Percentiles rank a stretch among this genome's conserved stretches.
These are phyloP conservation scores for Gryon sp. DNA, from an alignment of 1,140 invertebrate genomes.

Conservation along the genomic window DNA sequence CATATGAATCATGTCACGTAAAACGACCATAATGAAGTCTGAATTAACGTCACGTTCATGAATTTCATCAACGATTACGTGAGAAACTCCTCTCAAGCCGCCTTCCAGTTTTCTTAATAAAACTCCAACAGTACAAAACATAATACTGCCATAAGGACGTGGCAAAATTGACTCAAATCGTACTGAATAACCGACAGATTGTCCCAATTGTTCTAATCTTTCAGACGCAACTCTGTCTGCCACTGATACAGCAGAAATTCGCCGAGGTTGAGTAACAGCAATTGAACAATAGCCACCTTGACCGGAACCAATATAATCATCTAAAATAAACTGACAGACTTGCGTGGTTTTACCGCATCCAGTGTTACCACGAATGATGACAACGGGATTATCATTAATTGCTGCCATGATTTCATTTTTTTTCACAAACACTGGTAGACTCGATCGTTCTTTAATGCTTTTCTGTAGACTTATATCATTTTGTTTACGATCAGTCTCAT, in stretches of 20 bases:
- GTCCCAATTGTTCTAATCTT: conserved; percentile 90
- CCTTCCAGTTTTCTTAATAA: conserved; percentile 93
- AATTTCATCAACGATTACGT: conserved; percentile 97
- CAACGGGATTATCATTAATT: conserved; percentile 91
- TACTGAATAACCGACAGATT: conserved; percentile 93
- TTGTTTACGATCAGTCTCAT: conserved; percentile 83
- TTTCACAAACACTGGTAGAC: conserved; percentile 88
- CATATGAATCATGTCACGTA: conserved; percentile 94
- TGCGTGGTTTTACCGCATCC: conserved; percentile 95
- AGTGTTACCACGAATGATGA: conserved; percentile 95
- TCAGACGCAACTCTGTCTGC: conserved; percentile 94
- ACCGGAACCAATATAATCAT: conserved; percentile 93
- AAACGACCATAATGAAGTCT: conserved; percentile 96
- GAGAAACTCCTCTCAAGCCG: conserved; percentile 91
- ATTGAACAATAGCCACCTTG: conserved; percentile 92
- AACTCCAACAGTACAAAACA: conserved; percentile 98
- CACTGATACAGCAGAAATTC: conserved; percentile 96
- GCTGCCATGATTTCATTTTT: conserved; percentile 88
- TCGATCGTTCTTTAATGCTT: conserved; percentile 84
- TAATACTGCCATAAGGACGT: conserved; percentile 92
- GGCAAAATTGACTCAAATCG: conserved; percentile 94
- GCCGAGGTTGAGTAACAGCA: conserved; percentile 94
- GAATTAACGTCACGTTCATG: conserved; percentile 98
- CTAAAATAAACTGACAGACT: conserved; percentile 97
- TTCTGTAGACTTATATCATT: conserved; percentile 82